phyloP scores from a whole-genome alignment of 2,113 vertebrate species.

The Hippocampus abdominalis region DNA sequence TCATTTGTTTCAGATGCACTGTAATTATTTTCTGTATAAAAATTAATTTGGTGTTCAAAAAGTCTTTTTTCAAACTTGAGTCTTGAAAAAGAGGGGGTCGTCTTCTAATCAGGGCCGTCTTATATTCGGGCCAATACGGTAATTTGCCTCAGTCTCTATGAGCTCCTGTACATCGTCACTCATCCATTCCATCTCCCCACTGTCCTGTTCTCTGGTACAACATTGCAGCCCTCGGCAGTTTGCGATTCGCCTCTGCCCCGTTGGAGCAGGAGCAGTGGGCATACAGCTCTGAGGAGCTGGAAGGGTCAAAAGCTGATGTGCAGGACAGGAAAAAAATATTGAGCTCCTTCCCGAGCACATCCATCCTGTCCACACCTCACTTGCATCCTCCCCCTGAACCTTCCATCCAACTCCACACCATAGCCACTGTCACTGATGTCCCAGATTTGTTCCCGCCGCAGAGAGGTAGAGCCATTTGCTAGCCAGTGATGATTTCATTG shows the following conservation, averaged over 20 bases:
- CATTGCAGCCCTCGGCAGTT: slow-evolving; percentile 86
- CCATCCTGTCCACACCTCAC: slow-evolving; percentile 84
- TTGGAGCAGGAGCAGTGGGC: slow-evolving; percentile 81
- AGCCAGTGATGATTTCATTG: slow-evolving; percentile 4
- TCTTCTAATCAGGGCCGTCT: too few relatives aligned
- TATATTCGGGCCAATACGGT: too few relatives aligned
- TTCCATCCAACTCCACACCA: slow-evolving; percentile 54
- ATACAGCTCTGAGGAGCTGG: slow-evolving; percentile 78
- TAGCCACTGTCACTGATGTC: slow-evolving; percentile 23
- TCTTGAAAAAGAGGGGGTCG: too few relatives aligned
- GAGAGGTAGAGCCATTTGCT: slow-evolving; percentile 56
- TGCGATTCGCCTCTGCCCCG: slow-evolving; percentile 80
- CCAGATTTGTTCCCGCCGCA: slow-evolving; percentile 39
- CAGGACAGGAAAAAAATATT: slow-evolving; percentile 77
- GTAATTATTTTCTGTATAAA: too few relatives aligned
- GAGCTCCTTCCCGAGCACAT: slow-evolving; percentile 83
- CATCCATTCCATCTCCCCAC: slow-evolving; percentile 48
- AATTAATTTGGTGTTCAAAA: too few relatives aligned
- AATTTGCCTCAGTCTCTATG: not conserved
- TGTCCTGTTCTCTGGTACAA: slow-evolving; percentile 27
- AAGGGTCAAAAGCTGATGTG: slow-evolving; percentile 65
- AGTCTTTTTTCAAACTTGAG: too few relatives aligned
- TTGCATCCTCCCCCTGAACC: slow-evolving; percentile 74
- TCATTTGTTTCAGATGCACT: too few relatives aligned
- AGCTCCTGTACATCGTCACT: slow-evolving; percentile 71